Evolutionary conservation across 2,888 invertebrate species (phyloP), one percentile per base, ranked within the genome.

Genomic region (Ligdia adustata): DNA sequence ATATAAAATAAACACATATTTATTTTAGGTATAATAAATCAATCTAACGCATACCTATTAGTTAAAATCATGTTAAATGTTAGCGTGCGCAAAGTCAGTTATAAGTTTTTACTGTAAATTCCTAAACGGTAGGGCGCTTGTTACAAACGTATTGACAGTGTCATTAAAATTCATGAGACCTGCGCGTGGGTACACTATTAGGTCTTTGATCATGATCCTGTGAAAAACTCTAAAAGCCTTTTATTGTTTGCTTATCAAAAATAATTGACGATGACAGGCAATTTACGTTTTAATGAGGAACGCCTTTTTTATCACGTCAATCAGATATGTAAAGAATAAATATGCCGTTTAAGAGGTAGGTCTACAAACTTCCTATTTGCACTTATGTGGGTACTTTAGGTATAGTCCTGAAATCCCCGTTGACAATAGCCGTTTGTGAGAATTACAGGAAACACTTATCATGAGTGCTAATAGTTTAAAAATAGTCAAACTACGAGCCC

Each of bases 231-330:
- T 51, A 57, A 59, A 57, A 55, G 33, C 27, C 20, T 56, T 56
- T 3, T 56, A 64, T 64, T 62, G 63, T 72, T 31, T 50, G 51
- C 40, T 40, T 33, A 42, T 65, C 60, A 53, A 33, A 29, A 41
- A 41, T 72, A 71, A 79, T 72, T 63, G 55, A 40, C 64, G 55
- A 66, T 71, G 75, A 75, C 70, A 72, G 55, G 63, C 62, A 41
- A 73, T 73, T 72, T 62, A 18, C 35, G 35, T 37, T 52, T 46
- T 27, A 13, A 24, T 52, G 41, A 45, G 29, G 41, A 52, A 45
- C 32, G 14, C 3, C 14, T 26, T 42, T 45, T n/a, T 50, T 38
- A 20, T 7, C 27, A 27, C 37, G 35, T n/a, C n/a, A n/a, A n/a
- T n/a, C n/a, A n/a, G n/a, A n/a, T n/a, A n/a, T n/a, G n/a, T n/a